Conservation (phyloP, 2,888 invertebrate species). For the Actias luna region DNA sequence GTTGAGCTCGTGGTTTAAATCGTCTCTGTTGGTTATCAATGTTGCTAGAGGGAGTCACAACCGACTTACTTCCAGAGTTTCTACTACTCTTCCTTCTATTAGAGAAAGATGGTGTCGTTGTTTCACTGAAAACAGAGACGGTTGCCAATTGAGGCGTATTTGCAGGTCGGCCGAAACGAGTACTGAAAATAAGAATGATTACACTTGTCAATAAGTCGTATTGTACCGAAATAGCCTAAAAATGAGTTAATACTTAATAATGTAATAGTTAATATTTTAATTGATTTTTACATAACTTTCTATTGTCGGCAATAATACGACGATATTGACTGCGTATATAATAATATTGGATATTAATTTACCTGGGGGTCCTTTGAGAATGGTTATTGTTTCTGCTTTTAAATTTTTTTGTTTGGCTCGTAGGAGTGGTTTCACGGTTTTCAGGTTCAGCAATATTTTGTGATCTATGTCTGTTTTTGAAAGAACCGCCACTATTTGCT, state of each 20-base stretch:
- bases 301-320: conserved; percentile 26
- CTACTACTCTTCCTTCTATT: conserved; percentile 78
- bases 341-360: conserved; percentile 28
- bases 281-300: background rate
- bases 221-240: background rate
- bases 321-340: conserved; percentile 23
- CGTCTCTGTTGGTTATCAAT: conserved; percentile 77
- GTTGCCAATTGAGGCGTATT: conserved; percentile 83
- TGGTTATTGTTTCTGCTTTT: conserved; percentile 68
- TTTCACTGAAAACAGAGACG: conserved; percentile 85
- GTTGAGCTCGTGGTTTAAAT: conserved; percentile 86
- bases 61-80: conserved; percentile 68
- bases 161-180: conserved; percentile 70
- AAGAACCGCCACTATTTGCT: conserved; percentile 68
- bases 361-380: conserved; percentile 70
- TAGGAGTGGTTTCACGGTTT: conserved; percentile 55
- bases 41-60: conserved; percentile 65
- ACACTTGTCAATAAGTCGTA: conserved; percentile 27
- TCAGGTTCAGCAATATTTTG: conserved; percentile 64
- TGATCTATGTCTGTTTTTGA: conserved; percentile 81
- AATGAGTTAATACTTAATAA: background rate
- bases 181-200: conserved; percentile 68
- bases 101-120: conserved; percentile 71
- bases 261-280: background rate
- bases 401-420: conserved; percentile 67